These are phyloP conservation scores for Apteryx owenii DNA, from an alignment of 2,113 vertebrate genomes.

Conservation along the genomic window DNA sequence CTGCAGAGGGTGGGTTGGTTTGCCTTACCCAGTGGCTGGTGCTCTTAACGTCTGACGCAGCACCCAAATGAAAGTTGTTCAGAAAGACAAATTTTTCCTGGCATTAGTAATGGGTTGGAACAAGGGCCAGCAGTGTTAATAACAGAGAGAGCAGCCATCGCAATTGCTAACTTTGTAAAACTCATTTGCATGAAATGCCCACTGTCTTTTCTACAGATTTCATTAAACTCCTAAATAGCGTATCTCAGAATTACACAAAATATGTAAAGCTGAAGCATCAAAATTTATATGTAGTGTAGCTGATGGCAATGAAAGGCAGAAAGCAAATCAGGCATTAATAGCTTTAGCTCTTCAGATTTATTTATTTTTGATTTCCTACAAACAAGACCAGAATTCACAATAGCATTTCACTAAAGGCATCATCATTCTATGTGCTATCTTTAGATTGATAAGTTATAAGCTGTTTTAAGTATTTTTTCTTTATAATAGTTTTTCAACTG, in stretches of 20 bases:
- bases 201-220: neutral
- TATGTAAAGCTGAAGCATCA: neutral
- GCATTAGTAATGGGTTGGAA: constrained; percentile 8
- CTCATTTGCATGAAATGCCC: neutral
- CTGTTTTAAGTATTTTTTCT: neutral
- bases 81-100: constrained; percentile 37
- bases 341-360: neutral
- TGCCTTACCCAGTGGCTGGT: neutral
- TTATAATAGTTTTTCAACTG: constrained; percentile 25
- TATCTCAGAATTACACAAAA: neutral
- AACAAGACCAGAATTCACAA: neutral
- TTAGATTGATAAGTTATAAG: neutral
- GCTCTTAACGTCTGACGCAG: neutral
- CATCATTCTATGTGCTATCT: neutral
- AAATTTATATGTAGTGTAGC: neutral
- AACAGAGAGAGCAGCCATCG: neutral
- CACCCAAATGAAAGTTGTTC: neutral
- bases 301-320: neutral
- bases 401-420: neutral
- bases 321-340: neutral
- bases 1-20: neutral
- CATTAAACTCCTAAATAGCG: neutral
- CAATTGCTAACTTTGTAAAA: neutral
- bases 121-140: constrained; percentile 9
- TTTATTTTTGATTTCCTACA: neutral